Base-by-base conservation (phyloP, 2,113 vertebrate genomes). In the Larimichthys polyactis region DNA sequence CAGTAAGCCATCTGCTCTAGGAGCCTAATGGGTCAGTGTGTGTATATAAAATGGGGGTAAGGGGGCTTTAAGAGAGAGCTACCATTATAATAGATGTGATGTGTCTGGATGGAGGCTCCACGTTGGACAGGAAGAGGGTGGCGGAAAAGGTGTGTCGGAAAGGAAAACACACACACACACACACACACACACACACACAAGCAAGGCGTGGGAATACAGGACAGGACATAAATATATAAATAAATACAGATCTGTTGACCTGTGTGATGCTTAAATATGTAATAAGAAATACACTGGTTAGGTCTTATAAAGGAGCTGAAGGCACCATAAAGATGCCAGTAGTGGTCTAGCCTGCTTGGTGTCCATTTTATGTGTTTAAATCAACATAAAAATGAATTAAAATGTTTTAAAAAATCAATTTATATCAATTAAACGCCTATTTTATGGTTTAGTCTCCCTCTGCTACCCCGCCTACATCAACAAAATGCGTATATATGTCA, bases 71-170 rank as follows among this genome's bases (percentile, higher is more conserved):
- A 86, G 60, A 90, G 86, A 69, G 86, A 69, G 71, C 52, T 19
- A 11, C 62, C 78, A 84, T 20, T 48, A 66, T 19, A 65, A 51
- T 43, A 58, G 44, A 59, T 85, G 58, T 80, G 77, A 79, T 84
- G 81, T 76, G 46, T 36, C 29, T 76, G 71, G 0, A 36, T 76
- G 71, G 0, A 48, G 85, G 81, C 78, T 92, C 90, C 90, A 94
- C 86, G 85, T 55, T 91, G 87, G 89, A 81, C 90, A 92, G 90
- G 89, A 93, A 91, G 86, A 75, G 51, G 24, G 40, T 24, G 55
- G 77, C 48, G 81, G 83, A 85, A 92, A 89, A 82, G 85, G 82
- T 90, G 84, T 85, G 81, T 74, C 71, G 24, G 54, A 29, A 62
- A 71, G 67, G 36, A 63, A 79, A 82, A 81, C 49, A 69, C 65